Base-by-base conservation (phyloP, 2,113 vertebrate species). In the Pachycephala philippinensis region DNA sequence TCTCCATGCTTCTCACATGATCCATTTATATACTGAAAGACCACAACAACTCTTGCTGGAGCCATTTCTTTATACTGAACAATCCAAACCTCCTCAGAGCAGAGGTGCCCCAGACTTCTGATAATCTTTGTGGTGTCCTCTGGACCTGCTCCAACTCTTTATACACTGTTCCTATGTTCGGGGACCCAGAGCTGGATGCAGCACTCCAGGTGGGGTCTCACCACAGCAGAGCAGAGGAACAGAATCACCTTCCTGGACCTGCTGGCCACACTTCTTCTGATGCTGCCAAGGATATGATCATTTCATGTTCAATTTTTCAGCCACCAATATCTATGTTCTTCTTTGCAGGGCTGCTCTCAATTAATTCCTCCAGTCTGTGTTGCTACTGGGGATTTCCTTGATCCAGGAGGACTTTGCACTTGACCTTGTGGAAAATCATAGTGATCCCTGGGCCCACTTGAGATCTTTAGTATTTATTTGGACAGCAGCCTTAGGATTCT, bases 21-120 rank as follows among this genome's bases (percentile, higher is more conserved):
- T 28, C n/a, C 37, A 28, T 40, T 31, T 65, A 49, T 5, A 7
- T 14, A 64, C 1, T 27, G 10, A 26, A 88, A 90, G 26, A 33
- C 37, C 11, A 15, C 27, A 47, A 1, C 23, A 50, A 75, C 35
- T n/a, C 30, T 39, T 33, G 11, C 21, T 0, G 2, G 8, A 60
- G 39, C 35, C 27, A 26, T 8, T 44, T 49, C 42, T 39, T 64
- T 4, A 4, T 30, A 45, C 12, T 37, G 28, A 84, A 76, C 10
- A 77, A 72, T 6, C 27, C 0, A 0, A 81, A 44, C 11, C 10
- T 50, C 28, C 19, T 70, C 17, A n/a, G 0, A 68, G 2, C 1
- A 42, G 37, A 37, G 6, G 12, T 42, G 37, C 15, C 47, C 35
- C 22, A 81, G 7, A 7, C 39, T 27, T 26, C 33, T 42, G 30